Evolutionary conservation across 2,113 vertebrate genomes (phyloP).

Genomic region (Antennarius striatus): DNA sequence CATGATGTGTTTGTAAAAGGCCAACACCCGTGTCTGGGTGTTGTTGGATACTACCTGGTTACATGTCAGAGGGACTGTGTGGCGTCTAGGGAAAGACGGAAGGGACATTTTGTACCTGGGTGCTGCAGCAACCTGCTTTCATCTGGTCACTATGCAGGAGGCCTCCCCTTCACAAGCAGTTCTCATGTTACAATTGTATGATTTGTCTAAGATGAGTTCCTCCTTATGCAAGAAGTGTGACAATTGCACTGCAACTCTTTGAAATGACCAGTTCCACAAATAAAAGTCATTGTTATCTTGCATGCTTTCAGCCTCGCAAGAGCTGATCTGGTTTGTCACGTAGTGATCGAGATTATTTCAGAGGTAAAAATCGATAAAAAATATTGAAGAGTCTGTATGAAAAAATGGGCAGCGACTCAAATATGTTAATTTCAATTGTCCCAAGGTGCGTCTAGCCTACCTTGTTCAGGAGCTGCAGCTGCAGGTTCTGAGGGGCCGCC

Average conservation of each 20-base stretch:
- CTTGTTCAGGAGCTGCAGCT: slow-evolving; percentile 50
- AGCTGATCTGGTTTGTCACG: too few relatives aligned
- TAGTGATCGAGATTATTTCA: too few relatives aligned
- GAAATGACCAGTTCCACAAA: too few relatives aligned
- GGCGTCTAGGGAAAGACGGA: slow-evolving; percentile 26
- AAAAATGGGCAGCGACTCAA: too few relatives aligned
- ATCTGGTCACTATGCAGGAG: slow-evolving; percentile 9
- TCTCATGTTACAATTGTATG: slow-evolving; percentile 39
- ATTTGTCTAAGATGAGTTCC: not conserved
- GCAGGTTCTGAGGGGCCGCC: slow-evolving; percentile 38
- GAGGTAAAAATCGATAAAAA: too few relatives aligned
- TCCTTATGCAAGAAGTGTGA: too few relatives aligned
- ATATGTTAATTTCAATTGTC: too few relatives aligned
- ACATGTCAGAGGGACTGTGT: slow-evolving; percentile 28
- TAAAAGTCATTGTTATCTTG: too few relatives aligned
- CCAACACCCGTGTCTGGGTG: slow-evolving; percentile 22
- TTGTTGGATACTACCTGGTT: slow-evolving; percentile 64
- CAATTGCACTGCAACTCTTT: too few relatives aligned
- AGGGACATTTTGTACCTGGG: not conserved
- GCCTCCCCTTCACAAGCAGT: not conserved
- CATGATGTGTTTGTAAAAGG: slow-evolving; percentile 48
- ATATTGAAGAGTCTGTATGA: too few relatives aligned
- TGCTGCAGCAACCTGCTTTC: not conserved
- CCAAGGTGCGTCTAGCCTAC: slow-evolving; percentile 23
- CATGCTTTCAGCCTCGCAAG: too few relatives aligned